These are phyloP conservation scores for Agrochola circellaris DNA, from an alignment of 2,888 invertebrate genomes.

Conservation along the genomic window DNA sequence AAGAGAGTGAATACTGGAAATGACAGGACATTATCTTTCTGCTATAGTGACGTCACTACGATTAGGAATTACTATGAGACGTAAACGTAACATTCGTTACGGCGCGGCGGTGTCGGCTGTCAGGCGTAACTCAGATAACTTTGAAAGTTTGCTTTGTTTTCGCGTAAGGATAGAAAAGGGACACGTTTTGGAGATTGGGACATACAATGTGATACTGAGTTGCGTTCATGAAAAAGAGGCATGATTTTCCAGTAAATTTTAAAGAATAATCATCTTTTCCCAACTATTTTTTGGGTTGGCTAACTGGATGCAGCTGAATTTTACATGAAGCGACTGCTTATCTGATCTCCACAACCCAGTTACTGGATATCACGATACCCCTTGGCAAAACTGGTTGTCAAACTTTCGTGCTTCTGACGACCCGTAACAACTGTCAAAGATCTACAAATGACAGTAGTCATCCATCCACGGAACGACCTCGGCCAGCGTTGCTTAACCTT, in stretches of 20 bases:
- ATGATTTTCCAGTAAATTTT: not conserved
- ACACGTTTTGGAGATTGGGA: not conserved
- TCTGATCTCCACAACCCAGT: no score
- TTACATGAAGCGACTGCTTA: no score
- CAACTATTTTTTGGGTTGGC: no score
- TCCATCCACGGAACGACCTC: no score
- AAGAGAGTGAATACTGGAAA: conserved; percentile 59
- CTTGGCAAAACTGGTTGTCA: no score
- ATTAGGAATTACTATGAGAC: conserved; percentile 57
- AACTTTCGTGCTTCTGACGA: no score
- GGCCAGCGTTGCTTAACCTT: no score
- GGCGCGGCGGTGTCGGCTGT: conserved; percentile 25
- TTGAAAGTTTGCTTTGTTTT: conserved; percentile 50
- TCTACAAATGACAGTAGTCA: no score
- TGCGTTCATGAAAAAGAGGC: not conserved
- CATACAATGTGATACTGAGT: conserved; percentile 11
- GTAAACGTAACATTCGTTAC: conserved; percentile 42
- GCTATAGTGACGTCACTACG: conserved; percentile 58
- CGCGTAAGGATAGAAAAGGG: conserved; percentile 19
- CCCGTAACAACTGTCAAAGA: no score
- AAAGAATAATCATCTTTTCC: not conserved
- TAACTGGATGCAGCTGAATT: no score
- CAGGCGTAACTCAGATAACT: conserved; percentile 52
- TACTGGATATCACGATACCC: no score
- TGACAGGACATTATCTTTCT: conserved; percentile 67